Evolutionary conservation across 2,888 invertebrate species (phyloP).

Genomic region (Eilema griseolum): DNA sequence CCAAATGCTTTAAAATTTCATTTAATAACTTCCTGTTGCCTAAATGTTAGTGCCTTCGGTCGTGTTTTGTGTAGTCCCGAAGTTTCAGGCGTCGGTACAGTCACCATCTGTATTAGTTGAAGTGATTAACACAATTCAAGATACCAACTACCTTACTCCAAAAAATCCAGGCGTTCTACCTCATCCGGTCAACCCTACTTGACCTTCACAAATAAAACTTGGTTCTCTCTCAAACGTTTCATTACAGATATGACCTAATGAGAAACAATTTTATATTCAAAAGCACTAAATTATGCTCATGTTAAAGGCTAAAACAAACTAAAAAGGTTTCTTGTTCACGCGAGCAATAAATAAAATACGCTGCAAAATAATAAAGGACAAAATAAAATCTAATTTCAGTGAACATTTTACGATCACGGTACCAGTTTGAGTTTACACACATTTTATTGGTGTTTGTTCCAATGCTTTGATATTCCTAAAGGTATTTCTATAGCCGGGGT

Average conservation of each 20-base stretch:
- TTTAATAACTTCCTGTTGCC: too few relatives aligned
- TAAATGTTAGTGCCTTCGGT: too few relatives aligned
- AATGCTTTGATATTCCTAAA: conserved; percentile 50
- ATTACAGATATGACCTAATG: conserved; percentile 30
- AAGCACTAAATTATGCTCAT: conserved; percentile 40
- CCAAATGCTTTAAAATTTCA: too few relatives aligned
- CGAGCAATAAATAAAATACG: conserved; percentile 45
- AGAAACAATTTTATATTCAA: conserved; percentile 37
- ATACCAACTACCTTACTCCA: neutral
- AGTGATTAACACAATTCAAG: too few relatives aligned
- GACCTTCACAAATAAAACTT: neutral
- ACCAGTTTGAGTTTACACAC: conserved; percentile 50
- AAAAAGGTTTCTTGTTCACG: conserved; percentile 39
- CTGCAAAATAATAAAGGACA: conserved; percentile 41
- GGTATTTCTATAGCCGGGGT: conserved; percentile 51
- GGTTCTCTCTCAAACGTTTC: conserved; percentile 1
- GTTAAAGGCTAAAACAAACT: conserved; percentile 31
- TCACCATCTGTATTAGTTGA: too few relatives aligned
- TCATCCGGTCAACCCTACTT: neutral
- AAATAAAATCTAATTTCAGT: conserved; percentile 51
- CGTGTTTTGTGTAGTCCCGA: too few relatives aligned
- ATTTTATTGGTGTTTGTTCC: conserved; percentile 54
- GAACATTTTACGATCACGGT: conserved; percentile 42
- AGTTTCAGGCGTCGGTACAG: too few relatives aligned
- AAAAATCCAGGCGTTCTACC: neutral